Conservation (phyloP, 1,140 invertebrate genomes). For the Listronotus bonariensis region DNA sequence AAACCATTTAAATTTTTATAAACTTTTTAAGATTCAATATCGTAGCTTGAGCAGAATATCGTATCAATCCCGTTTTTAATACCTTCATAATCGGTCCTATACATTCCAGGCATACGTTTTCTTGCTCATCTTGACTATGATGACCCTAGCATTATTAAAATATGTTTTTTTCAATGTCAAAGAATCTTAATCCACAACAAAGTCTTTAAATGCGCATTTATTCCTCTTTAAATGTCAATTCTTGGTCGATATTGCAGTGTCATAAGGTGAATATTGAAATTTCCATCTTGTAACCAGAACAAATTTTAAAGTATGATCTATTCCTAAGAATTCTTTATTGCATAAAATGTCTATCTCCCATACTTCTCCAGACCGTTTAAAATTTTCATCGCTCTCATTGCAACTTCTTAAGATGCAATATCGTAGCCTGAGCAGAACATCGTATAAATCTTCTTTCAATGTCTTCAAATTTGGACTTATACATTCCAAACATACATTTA, state of each 20-base stretch:
- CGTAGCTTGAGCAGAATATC: constrained; percentile 93
- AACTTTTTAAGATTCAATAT: constrained; percentile 97
- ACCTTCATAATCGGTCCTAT: constrained; percentile 82
- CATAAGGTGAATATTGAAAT: constrained; percentile 87
- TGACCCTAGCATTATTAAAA: no score
- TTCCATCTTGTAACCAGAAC: constrained; percentile 97
- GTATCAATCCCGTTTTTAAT: constrained; percentile 84
- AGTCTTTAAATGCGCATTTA: no score
- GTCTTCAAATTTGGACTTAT: constrained; percentile 82
- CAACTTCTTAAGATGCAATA: constrained; percentile 97
- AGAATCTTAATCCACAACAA: no score
- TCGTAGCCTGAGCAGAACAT: constrained; percentile 93
- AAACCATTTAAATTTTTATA: constrained; percentile 89
- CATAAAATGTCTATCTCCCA: constrained; percentile 96
- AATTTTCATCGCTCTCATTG: constrained; percentile 92
- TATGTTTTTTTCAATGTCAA: constrained; percentile 96
- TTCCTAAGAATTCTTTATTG: constrained; percentile 96
- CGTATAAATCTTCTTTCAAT: constrained; percentile 85
- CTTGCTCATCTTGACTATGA: constrained; percentile 74
- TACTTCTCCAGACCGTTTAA: constrained; percentile 89
- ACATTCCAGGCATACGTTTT: constrained; percentile 75
- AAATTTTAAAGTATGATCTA: constrained; percentile 98
- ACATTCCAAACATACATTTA: constrained; percentile 87
- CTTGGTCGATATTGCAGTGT: constrained; percentile 79
- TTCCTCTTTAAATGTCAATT: constrained; percentile 46